phyloP scores from a whole-genome alignment of 2,797 vertebrate species.

The Vipera latastei region DNA sequence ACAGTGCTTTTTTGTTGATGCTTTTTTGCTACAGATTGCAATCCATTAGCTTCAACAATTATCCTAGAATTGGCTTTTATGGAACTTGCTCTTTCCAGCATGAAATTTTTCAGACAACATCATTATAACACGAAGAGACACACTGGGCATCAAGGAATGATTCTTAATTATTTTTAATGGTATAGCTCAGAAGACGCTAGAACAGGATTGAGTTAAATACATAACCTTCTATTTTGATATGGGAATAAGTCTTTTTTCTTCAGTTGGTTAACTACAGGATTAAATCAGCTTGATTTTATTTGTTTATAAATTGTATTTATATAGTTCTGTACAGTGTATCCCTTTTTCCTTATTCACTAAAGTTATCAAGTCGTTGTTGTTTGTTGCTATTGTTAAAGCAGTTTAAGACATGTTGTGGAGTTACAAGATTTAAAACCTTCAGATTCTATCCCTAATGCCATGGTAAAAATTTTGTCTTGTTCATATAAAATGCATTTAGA shows the following conservation, averaged over 20 bases:
- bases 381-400: neutral
- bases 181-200: neutral
- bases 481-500: neutral
- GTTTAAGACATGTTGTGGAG: neutral
- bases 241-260: neutral
- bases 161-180: neutral
- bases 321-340: neutral
- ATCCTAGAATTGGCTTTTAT: slow-evolving; percentile 1
- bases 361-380: neutral
- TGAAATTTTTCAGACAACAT: neutral
- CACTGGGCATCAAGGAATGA: neutral
- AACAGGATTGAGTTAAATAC: neutral
- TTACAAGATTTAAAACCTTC: neutral
- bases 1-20: neutral
- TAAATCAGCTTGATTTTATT: neutral
- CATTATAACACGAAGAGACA: neutral
- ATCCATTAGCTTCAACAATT: neutral
- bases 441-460: neutral
- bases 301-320: neutral
- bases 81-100: neutral
- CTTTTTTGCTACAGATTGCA: neutral
- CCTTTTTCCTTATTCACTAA: neutral
- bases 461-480: neutral
- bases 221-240: neutral
- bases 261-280: neutral